Evolutionary conservation across 2,113 vertebrate genomes (phyloP).

Genomic region (Psettodes erumei): DNA sequence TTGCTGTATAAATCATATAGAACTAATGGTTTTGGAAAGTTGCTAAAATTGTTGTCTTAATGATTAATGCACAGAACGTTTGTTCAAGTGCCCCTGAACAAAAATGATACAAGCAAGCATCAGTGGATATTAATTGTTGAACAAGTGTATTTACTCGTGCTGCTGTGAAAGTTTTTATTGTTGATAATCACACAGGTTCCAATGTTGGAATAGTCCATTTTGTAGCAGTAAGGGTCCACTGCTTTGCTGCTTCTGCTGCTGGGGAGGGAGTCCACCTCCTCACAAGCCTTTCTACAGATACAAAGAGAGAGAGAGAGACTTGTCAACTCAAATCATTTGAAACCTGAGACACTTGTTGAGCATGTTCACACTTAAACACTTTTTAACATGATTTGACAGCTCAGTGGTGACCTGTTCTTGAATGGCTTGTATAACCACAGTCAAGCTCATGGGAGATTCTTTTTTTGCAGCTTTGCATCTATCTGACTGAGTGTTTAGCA

Average conservation of each 20-base stretch:
- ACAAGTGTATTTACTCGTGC: constrained; percentile 33
- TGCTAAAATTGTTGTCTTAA: background rate
- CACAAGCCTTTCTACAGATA: background rate
- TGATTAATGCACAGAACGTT: background rate
- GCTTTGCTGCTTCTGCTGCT: background rate
- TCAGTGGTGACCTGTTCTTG: background rate
- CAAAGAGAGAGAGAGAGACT: too few relatives aligned
- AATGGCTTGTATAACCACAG: background rate
- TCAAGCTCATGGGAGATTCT: background rate
- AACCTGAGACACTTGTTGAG: constrained; percentile 7
- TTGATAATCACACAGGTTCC: constrained; percentile 75
- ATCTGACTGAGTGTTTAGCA: too few relatives aligned
- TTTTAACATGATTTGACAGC: background rate
- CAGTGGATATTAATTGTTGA: background rate
- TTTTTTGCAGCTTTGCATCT: background rate
- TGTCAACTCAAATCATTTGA: background rate
- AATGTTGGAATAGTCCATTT: constrained; percentile 60
- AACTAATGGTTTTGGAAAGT: background rate
- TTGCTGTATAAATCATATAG: background rate
- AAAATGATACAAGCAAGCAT: background rate
- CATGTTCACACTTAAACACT: background rate
- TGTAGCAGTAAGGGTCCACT: constrained; percentile 57
- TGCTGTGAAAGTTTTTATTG: constrained; percentile 68
- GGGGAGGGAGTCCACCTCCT: background rate
- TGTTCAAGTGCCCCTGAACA: background rate